Evolutionary conservation across 2,113 vertebrate species (phyloP).

Genomic region (Microcebus griseorufus): DNA sequence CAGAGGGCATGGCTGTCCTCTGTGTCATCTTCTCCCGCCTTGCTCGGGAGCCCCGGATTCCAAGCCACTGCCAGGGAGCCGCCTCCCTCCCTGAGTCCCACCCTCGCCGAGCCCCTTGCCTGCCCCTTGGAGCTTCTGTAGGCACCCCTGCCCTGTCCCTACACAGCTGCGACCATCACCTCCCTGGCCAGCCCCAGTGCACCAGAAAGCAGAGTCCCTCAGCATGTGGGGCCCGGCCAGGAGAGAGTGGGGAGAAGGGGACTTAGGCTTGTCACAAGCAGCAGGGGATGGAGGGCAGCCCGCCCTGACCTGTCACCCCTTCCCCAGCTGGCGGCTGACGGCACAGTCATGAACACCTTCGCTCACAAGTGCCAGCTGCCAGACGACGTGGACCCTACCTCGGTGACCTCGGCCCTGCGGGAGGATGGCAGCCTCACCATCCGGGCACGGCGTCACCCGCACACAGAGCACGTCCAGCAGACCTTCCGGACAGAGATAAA

Average conservation of each 20-base stretch:
- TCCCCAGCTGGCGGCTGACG: slow-evolving; percentile 91
- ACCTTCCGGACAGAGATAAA: slow-evolving; percentile 98
- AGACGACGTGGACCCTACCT: slow-evolving; percentile 96
- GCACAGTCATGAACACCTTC: slow-evolving; percentile 97
- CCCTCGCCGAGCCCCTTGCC: too few species aligned
- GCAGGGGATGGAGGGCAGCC: not conserved
- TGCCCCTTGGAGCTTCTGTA: accelerated
- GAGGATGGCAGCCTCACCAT: slow-evolving; percentile 93
- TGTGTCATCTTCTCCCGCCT: not conserved
- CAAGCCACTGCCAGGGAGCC: not conserved
- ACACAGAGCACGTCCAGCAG: slow-evolving; percentile 90
- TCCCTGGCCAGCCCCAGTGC: not conserved
- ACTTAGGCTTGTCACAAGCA: not conserved
- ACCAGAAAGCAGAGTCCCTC: not conserved
- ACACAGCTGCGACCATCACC: not conserved
- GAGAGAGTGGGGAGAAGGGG: not conserved
- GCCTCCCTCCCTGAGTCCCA: not conserved
- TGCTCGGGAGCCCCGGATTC: not conserved
- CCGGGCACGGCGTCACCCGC: slow-evolving; percentile 90
- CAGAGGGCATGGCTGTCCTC: not conserved
- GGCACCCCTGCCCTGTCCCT: not conserved
- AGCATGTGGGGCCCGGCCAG: accelerated
- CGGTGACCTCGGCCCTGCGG: slow-evolving; percentile 93
- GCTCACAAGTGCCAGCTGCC: slow-evolving; percentile 98
- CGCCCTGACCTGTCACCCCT: not conserved